These are phyloP conservation scores for Cephus rjabovi DNA, from an alignment of 2,888 invertebrate species.

Conservation along the genomic window DNA sequence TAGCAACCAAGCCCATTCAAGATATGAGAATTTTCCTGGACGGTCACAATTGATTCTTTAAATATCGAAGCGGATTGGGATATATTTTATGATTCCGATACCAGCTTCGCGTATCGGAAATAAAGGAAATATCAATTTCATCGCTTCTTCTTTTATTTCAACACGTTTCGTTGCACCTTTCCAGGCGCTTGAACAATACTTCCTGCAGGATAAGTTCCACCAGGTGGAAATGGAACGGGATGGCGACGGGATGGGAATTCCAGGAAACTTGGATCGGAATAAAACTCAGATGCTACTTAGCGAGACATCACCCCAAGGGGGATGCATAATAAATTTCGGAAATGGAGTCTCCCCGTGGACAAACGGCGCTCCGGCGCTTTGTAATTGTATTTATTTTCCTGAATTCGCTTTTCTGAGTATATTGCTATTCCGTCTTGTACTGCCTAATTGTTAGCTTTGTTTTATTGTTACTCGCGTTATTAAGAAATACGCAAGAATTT, in stretches of 20 bases:
- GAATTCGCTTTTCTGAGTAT: neutral
- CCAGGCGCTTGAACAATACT: neutral
- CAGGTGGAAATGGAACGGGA: neutral
- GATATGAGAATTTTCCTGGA: neutral
- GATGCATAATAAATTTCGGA: slow-evolving; percentile 40
- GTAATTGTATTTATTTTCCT: slow-evolving; percentile 38
- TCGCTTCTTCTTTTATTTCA: neutral
- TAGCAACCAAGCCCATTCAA: neutral
- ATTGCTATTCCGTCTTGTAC: neutral
- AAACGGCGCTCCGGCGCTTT: slow-evolving; percentile 12
- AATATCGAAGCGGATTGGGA: neutral
- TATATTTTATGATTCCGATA: neutral
- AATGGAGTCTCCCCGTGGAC: slow-evolving; percentile 20
- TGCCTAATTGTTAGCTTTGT: neutral
- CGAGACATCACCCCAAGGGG: slow-evolving; percentile 18
- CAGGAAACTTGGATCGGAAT: slow-evolving; percentile 30
- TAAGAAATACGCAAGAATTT: neutral
- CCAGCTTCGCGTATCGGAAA: neutral
- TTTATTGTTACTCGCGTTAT: neutral
- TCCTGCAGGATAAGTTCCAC: neutral
- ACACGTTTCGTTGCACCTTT: neutral
- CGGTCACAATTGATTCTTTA: neutral
- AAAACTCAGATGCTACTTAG: slow-evolving; percentile 24
- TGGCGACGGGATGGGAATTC: neutral
- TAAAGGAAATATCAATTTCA: slow-evolving; percentile 3